phyloP scores from a whole-genome alignment of 2,888 invertebrate species.

The Muschampia plurimacula region DNA sequence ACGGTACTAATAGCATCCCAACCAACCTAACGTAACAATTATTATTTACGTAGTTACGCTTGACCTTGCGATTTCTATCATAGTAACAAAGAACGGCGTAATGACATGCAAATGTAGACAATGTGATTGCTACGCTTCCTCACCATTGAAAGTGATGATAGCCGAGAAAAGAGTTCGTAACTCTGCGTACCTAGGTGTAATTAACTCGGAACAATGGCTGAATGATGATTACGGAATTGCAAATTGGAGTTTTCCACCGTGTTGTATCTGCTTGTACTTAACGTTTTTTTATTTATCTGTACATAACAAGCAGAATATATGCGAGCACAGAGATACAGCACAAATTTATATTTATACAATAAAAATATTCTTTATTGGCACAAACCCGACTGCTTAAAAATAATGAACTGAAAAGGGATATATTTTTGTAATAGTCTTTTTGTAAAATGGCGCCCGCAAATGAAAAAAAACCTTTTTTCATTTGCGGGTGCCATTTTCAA shows the following conservation, averaged over 20 bases:
- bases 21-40: slow-evolving; percentile 61
- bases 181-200: slow-evolving; percentile 48
- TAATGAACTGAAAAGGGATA: no score
- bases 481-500: no score
- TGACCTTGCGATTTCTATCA: slow-evolving; percentile 80
- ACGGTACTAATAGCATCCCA: slow-evolving; percentile 51
- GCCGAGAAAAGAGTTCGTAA: slow-evolving; percentile 60
- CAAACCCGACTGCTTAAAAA: no score
- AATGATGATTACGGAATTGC: slow-evolving; percentile 16
- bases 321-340: no score
- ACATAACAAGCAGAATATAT: not conserved
- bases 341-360: no score
- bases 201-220: slow-evolving; percentile 64
- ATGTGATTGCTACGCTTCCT: slow-evolving; percentile 30
- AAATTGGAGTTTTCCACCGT: slow-evolving; percentile 22
- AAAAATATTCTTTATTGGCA: no score
- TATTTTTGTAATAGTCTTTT: no score
- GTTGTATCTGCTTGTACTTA: slow-evolving; percentile 6
- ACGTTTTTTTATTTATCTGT: not conserved
- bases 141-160: slow-evolving; percentile 66
- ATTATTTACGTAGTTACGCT: slow-evolving; percentile 55
- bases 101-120: slow-evolving; percentile 74
- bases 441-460: no score
- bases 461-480: no score
- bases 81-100: slow-evolving; percentile 66